These are phyloP conservation scores for Vulpes ferrilata DNA, from an alignment of 2,113 vertebrate genomes.

Conservation along the genomic window DNA sequence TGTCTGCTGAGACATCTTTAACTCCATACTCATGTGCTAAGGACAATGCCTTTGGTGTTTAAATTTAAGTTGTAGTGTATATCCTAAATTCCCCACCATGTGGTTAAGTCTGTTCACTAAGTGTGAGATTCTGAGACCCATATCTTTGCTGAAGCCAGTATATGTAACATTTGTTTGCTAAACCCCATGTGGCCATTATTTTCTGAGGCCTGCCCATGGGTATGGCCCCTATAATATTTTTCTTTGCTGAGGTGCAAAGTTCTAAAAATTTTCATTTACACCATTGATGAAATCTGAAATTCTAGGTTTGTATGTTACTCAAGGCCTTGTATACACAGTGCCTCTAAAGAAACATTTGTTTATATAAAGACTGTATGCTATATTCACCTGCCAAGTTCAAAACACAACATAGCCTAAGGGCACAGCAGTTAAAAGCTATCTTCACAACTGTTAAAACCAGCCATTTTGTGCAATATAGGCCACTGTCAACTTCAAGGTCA, in stretches of 20 bases:
- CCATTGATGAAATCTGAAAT: background rate
- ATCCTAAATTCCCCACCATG: background rate
- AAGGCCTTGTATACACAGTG: background rate
- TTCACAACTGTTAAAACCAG: background rate
- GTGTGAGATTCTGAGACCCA: background rate
- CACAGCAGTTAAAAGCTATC: background rate
- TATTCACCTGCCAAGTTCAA: conserved; percentile 1
- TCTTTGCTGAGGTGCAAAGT: background rate
- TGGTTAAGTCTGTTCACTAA: background rate
- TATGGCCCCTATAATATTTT: background rate
- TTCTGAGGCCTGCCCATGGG: background rate
- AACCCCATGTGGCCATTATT: background rate
- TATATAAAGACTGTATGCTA: background rate
- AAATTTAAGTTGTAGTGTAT: background rate
- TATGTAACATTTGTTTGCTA: background rate
- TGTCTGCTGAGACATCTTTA: background rate
- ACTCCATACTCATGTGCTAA: background rate
- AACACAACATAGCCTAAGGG: background rate
- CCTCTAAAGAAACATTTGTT: background rate
- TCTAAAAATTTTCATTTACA: background rate
- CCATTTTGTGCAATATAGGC: background rate
- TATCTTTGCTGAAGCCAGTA: background rate
- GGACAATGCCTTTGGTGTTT: background rate
- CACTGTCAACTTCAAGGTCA: background rate
- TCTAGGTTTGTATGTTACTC: background rate